These are phyloP conservation scores for Drosophila insularis DNA, from an alignment of 1,140 invertebrate species.

Conservation along the genomic window DNA sequence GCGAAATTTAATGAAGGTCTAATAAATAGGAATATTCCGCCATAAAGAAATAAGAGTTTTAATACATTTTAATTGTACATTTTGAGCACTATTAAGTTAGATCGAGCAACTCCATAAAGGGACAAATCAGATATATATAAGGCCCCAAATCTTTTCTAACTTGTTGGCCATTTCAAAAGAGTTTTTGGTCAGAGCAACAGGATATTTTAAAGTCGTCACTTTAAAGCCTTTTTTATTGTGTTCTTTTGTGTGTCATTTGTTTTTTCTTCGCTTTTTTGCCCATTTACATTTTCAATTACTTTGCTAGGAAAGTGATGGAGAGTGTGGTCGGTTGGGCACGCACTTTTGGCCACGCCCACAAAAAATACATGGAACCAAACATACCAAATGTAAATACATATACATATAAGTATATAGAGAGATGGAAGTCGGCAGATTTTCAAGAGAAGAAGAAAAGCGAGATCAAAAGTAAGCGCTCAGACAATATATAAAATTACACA, in stretches of 20 bases:
- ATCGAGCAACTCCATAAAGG: too few species aligned
- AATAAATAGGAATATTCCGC: too few species aligned
- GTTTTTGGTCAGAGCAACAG: background rate
- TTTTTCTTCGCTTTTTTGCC: slow-evolving; percentile 39
- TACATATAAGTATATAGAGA: slow-evolving; percentile 8
- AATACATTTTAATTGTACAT: too few species aligned
- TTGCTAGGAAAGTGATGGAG: slow-evolving; percentile 59
- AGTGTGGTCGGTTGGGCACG: slow-evolving; percentile 55
- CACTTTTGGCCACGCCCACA: slow-evolving; percentile 39
- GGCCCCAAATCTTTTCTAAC: too few species aligned
- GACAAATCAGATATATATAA: too few species aligned
- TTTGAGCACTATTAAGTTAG: too few species aligned
- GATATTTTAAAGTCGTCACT: background rate
- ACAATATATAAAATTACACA: slow-evolving; percentile 71
- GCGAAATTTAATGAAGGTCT: too few species aligned
- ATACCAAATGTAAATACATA: too few species aligned
- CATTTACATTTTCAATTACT: slow-evolving; percentile 80
- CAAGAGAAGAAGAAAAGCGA: background rate
- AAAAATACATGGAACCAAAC: background rate
- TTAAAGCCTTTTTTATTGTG: background rate
- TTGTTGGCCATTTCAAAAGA: too few species aligned
- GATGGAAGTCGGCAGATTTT: slow-evolving; percentile 5
- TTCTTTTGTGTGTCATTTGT: background rate
- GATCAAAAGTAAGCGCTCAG: slow-evolving; percentile 59
- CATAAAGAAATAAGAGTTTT: too few species aligned